phyloP scores from a whole-genome alignment of 2,888 invertebrate genomes.

The Venusia cambrica region DNA sequence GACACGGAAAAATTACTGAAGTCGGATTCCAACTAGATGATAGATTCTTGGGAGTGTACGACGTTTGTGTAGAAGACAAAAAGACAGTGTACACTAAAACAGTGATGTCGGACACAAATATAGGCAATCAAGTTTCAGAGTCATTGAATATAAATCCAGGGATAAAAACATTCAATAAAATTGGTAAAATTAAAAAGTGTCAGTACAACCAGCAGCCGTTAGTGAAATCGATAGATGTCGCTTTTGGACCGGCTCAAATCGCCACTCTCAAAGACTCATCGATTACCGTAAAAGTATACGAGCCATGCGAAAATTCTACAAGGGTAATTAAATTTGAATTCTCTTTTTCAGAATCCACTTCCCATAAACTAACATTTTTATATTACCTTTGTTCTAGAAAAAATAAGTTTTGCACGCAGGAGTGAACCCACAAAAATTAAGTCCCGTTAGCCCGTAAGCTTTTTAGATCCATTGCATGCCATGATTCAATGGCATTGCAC shows the following conservation, averaged over 20 bases:
- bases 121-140: slow-evolving; percentile 9
- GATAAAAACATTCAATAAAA: not conserved
- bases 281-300: slow-evolving; percentile 18
- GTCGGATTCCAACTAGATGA: slow-evolving; percentile 18
- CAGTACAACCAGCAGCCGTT: slow-evolving; percentile 8
- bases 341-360: too few relatives aligned
- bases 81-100: slow-evolving; percentile 13
- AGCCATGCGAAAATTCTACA: slow-evolving; percentile 16
- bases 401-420: too few relatives aligned
- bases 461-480: too few relatives aligned
- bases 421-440: too few relatives aligned
- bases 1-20: slow-evolving; percentile 11
- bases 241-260: slow-evolving; percentile 19
- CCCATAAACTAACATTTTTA: too few relatives aligned
- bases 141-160: slow-evolving; percentile 9
- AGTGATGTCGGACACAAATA: slow-evolving; percentile 6
- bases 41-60: slow-evolving; percentile 19
- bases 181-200: slow-evolving; percentile 5
- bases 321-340: slow-evolving; percentile 10
- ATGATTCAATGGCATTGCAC: too few relatives aligned
- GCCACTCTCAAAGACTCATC: slow-evolving; percentile 11
- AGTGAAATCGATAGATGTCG: slow-evolving; percentile 10
- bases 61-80: slow-evolving; percentile 15
- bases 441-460: too few relatives aligned
- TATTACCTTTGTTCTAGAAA: too few relatives aligned